Evolutionary conservation across 2,888 invertebrate genomes (phyloP).

Genomic region (Patella pellucida): DNA sequence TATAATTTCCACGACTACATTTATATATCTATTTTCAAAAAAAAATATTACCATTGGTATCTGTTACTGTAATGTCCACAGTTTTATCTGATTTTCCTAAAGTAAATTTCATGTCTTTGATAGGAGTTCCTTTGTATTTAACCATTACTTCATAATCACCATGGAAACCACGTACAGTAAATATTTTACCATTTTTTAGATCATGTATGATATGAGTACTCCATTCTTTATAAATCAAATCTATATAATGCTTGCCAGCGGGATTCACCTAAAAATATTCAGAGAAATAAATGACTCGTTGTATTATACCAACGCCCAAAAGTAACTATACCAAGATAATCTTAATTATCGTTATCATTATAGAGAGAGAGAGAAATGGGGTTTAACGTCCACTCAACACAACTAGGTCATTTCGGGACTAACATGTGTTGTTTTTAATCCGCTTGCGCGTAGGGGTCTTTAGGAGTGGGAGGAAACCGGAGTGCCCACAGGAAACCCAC

Average conservation of each 20-base stretch:
- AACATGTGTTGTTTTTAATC: too few relatives aligned
- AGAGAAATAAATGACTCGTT: too few relatives aligned
- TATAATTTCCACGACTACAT: too few relatives aligned
- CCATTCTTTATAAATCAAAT: constrained; percentile 44
- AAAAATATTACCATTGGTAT: constrained; percentile 26
- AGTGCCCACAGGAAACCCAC: too few relatives aligned
- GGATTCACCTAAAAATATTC: constrained; percentile 36
- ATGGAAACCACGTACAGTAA: constrained; percentile 42
- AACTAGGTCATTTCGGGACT: too few relatives aligned
- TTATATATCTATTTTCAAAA: background rate
- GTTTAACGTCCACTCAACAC: too few relatives aligned
- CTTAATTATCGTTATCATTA: too few relatives aligned
- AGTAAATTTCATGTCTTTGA: constrained; percentile 28
- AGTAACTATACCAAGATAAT: too few relatives aligned
- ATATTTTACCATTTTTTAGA: constrained; percentile 19
- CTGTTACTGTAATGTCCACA: constrained; percentile 29
- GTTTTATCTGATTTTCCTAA: constrained; percentile 26
- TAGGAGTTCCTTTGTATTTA: constrained; percentile 30
- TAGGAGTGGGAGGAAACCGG: too few relatives aligned
- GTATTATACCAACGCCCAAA: too few relatives aligned
- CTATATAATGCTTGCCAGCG: constrained; percentile 42
- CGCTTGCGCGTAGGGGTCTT: too few relatives aligned
- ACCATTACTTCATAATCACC: constrained; percentile 44
- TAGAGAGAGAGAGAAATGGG: too few relatives aligned
- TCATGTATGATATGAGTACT: constrained; percentile 34